Evolutionary conservation across 2,797 vertebrate genomes (phyloP), one percentile per base, ranked within the genome.

Genomic region (Dipus sagitta): DNA sequence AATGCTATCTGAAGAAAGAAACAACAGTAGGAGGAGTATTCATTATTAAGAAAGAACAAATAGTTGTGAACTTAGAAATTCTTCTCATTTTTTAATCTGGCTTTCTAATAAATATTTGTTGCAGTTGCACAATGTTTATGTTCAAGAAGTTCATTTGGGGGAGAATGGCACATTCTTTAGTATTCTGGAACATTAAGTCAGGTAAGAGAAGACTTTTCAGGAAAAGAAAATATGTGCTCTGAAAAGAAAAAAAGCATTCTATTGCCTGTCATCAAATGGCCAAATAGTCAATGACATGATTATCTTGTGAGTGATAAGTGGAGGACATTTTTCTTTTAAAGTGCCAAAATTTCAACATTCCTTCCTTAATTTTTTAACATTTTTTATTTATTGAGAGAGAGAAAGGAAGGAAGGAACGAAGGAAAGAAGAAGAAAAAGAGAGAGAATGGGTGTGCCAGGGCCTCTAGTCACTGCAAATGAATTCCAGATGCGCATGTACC

Each of bases 91-190:
- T 94, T 92, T 78, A 30, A 94, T 88, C 91, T 79, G 79, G 6
- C n/a, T 93, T 97, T 90, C 92, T 88, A 88, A 90, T 86, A 97
- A 95, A 97, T 94, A 71, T 95, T 92, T 95, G 87, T 88, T 94
- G 91, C 90, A 84, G 77, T 95, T 98, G 96, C 96, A 96, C 92
- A 97, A 97, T 21, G 74, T 94, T 97, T 97, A 97, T 83, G 81
- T 94, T 91, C 68, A 97, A 96, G 90, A 96, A 93, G 97, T 93
- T 87, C 85, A 86, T 93, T 97, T 94, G 74, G 88, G 94, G 94
- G 96, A 83, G 86, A 96, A 96, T 70, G 96, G 87, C 65, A 18
- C 83, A 97, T 97, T 95, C 94, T 95, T 92, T 42, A 74, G 34
- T 81, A 38, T 94, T 97, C 92, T 93, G 95, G 81, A 86, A 95